Base-by-base conservation (phyloP, 1,140 invertebrate genomes). In the Zaprionus davidi region DNA sequence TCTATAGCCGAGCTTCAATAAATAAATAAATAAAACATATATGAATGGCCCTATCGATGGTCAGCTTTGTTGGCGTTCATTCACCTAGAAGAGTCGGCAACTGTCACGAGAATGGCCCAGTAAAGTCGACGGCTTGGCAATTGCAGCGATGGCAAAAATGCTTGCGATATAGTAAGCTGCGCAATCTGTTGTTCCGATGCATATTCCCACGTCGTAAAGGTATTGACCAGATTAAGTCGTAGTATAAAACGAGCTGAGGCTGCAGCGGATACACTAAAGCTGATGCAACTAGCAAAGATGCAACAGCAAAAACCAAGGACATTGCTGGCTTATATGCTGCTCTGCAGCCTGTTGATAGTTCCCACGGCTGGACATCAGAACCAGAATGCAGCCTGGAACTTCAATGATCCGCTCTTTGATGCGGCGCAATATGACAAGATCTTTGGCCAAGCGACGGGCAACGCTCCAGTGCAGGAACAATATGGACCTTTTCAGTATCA, bases 401-500 rank as follows among this genome's bases (percentile, higher is more conserved):
- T 66, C 28, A 78, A 71, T 31, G 70, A 78, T 70, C 55, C 36
- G 2, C 71, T 78, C 5, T 83, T 58, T 11, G 77, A 63, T 2
- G 55, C 34, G 12, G 76, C 65, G 3, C 75, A 85, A 51, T 84
- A 84, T 24, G 75, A 68, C 22, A 85, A 81, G 26, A 74, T 84
- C n/a, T 51, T 78, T 44, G 66, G 53, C 1, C 65, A 82, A 2
- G 63, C 49, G 0, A 31, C 80, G 1, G 78, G 66, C 0, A 26
- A 34, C 12, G 4, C 4, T 59, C 15, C 49, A 0, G 20, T 20
- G 0, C 65, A 64, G 38, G 38, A 38, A 4, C 57, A 53, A 0
- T 15, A 63, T 24, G 71, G 60, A n/a, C 56, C 67, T n/a, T 62
- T 84, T 55, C 82, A 85, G 20, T 85, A 80, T 57, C 73, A 88